phyloP scores from a whole-genome alignment of 64 coral and sea anemone species.

The Actinia equina region DNA sequence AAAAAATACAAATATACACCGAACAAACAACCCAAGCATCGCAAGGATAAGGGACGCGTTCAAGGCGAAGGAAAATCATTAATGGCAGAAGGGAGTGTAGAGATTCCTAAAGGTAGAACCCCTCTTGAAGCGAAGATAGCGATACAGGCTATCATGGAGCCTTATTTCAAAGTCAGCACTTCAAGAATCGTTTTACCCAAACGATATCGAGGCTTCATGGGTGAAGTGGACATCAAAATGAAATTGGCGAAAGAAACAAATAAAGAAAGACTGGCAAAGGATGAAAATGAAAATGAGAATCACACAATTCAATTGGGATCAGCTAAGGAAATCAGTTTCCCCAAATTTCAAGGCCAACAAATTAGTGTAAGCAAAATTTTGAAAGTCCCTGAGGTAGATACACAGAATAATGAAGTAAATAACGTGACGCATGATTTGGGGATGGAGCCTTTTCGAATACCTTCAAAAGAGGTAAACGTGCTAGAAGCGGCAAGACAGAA shows the following conservation, averaged over 20 bases:
- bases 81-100: background rate
- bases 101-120: constrained; percentile 25
- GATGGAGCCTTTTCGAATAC: background rate
- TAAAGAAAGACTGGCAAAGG: background rate
- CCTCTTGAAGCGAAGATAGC: constrained; percentile 42
- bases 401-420: background rate
- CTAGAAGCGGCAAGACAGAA: background rate
- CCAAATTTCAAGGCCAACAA: background rate
- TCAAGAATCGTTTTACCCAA: background rate
- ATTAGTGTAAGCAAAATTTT: background rate
- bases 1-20: background rate
- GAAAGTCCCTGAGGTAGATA: background rate
- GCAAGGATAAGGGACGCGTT: background rate
- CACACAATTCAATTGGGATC: background rate
- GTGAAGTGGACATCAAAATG: background rate
- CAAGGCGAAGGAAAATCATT: background rate
- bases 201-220: background rate
- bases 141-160: constrained; percentile 34
- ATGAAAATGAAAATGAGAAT: background rate
- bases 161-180: constrained; percentile 14
- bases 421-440: background rate
- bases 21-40: background rate
- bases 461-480: background rate
- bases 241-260: background rate
- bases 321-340: background rate